Evolutionary conservation across 2,888 invertebrate species (phyloP).

Genomic region (Tanytarsus gracilentus): DNA sequence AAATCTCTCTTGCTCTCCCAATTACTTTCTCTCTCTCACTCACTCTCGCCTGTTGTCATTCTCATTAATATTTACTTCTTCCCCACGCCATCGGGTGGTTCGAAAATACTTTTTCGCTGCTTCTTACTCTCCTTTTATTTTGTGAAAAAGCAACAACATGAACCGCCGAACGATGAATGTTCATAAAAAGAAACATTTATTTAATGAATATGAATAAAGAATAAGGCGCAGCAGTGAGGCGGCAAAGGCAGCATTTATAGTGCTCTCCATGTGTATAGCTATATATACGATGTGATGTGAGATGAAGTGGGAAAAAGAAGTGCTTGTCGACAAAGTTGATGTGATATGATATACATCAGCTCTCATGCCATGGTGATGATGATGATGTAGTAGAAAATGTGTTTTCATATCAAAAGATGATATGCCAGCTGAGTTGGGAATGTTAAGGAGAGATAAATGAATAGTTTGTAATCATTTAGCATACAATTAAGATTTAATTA

Average conservation of each 20-base stretch:
- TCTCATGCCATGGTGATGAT: not conserved
- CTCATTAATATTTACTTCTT: not conserved
- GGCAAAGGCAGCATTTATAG: no score
- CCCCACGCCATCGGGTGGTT: not conserved
- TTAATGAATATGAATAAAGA: slow-evolving; percentile 16
- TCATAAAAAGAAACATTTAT: slow-evolving; percentile 4
- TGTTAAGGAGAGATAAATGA: not conserved
- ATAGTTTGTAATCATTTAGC: slow-evolving; percentile 12
- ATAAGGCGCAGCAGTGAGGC: not conserved
- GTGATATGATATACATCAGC: slow-evolving; percentile 14
- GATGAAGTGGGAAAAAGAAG: not conserved
- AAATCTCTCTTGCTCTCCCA: not conserved
- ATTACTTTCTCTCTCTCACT: not conserved
- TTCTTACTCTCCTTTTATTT: not conserved
- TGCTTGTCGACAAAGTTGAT: slow-evolving; percentile 6
- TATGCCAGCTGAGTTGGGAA: not conserved
- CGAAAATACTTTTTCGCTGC: not conserved
- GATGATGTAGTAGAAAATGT: slow-evolving; percentile 3
- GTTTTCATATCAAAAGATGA: not conserved
- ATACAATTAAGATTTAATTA: slow-evolving; percentile 18
- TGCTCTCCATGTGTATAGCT: no score
- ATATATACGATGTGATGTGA: no score
- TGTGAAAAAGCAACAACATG: no score
- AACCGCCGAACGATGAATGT: no score
- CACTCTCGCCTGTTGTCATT: not conserved